Percentiles rank a stretch among this genome's conserved stretches.
Conservation (phyloP, 2,888 invertebrate genomes). For the Leucania comma region DNA sequence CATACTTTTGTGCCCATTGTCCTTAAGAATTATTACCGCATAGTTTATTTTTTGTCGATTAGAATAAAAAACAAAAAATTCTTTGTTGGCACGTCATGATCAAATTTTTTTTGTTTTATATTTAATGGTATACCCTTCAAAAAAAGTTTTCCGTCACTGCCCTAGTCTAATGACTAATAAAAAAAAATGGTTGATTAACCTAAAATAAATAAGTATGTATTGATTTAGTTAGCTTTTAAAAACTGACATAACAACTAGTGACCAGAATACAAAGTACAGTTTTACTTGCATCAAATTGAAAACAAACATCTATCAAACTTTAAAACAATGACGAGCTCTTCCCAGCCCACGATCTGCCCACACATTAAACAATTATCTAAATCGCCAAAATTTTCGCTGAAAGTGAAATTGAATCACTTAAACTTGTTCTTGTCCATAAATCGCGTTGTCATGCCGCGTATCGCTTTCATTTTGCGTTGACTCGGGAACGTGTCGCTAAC, state of each 20-base stretch:
- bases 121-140: too few species aligned
- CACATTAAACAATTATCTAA: conserved; percentile 46
- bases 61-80: too few species aligned
- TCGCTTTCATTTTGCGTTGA: conserved; percentile 45
- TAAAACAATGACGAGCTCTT: conserved; percentile 17
- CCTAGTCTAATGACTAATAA: too few species aligned
- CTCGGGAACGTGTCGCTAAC: conserved; percentile 44
- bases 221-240: neutral
- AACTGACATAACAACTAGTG: neutral
- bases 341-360: conserved; percentile 19
- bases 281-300: conserved; percentile 9
- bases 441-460: conserved; percentile 52
- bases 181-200: too few species aligned
- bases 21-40: too few species aligned
- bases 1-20: too few species aligned
- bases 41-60: too few species aligned
- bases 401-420: conserved; percentile 51
- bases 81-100: too few species aligned
- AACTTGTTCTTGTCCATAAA: conserved; percentile 39
- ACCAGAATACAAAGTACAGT: neutral
- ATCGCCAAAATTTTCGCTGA: conserved; percentile 48
- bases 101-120: too few species aligned
- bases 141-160: too few species aligned
- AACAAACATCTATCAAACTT: conserved; percentile 28
- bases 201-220: neutral